Conservation (phyloP, 2,888 invertebrate species). For the Tricholauxania praeusta region DNA sequence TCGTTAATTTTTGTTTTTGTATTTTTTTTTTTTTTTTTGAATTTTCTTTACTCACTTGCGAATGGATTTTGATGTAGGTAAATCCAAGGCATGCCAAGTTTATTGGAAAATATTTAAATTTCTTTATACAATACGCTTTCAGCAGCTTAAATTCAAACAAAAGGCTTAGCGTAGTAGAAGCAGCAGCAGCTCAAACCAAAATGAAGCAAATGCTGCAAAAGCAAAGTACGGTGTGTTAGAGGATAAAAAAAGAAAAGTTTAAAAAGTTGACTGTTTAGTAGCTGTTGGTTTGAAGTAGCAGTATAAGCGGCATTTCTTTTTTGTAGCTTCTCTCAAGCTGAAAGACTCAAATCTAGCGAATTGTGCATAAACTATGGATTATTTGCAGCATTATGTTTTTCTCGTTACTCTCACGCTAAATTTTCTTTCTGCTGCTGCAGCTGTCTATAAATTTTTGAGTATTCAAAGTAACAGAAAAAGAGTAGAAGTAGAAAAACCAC, state of each 20-base stretch:
- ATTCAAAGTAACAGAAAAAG: background rate
- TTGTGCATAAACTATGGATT: constrained; percentile 46
- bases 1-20: no score
- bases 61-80: constrained; percentile 9
- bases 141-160: constrained; percentile 49
- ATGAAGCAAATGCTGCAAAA: constrained; percentile 1
- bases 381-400: constrained; percentile 29
- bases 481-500: constrained; percentile 7
- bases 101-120: constrained; percentile 37
- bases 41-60: no score
- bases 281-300: background rate
- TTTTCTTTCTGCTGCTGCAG: constrained; percentile 5
- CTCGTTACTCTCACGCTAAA: background rate
- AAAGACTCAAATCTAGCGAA: constrained; percentile 30
- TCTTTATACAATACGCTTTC: constrained; percentile 31
- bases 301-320: no score
- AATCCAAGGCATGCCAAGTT: constrained; percentile 9
- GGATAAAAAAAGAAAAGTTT: constrained; percentile 17
- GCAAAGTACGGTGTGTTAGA: constrained; percentile 23
- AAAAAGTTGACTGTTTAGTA: constrained; percentile 10
- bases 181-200: constrained; percentile 13
- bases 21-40: no score
- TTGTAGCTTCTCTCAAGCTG: constrained; percentile 3
- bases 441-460: constrained; percentile 23
- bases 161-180: constrained; percentile 42